These are phyloP conservation scores for Condylostylus longicornis DNA, from an alignment of 1,140 invertebrate genomes.

Conservation along the genomic window DNA sequence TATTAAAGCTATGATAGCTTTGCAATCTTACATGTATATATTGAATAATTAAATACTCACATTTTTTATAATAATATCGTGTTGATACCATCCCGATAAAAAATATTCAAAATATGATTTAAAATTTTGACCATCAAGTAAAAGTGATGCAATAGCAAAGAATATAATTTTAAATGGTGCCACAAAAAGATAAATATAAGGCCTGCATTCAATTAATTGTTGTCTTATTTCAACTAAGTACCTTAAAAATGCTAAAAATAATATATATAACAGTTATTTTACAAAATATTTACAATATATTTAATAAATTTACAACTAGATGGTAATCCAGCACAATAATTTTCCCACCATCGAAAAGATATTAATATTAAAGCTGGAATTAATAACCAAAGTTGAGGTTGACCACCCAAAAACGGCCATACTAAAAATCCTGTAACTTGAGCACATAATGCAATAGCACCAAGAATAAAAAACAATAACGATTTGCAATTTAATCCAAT, in stretches of 20 bases:
- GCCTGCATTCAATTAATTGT: constrained; percentile 6
- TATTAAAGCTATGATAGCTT: constrained; percentile 8
- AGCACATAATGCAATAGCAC: constrained; percentile 37
- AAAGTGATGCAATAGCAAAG: constrained; percentile 42
- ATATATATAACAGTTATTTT: not conserved
- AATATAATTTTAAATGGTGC: constrained; percentile 48
- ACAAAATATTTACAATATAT: not conserved
- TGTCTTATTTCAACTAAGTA: too few species aligned
- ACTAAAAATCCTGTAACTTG: constrained; percentile 48
- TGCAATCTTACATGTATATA: constrained; percentile 4
- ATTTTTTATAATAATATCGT: constrained; percentile 41
- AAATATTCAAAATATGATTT: constrained; percentile 38
- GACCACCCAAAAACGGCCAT: constrained; percentile 42
- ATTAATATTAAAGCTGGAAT: constrained; percentile 50
- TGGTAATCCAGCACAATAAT: constrained; percentile 43
- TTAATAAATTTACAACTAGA: constrained; percentile 24
- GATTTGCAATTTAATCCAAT: constrained; percentile 20
- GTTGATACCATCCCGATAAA: constrained; percentile 34
- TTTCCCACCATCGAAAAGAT: constrained; percentile 76
- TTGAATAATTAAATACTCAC: constrained; percentile 22
- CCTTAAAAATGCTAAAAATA: too few species aligned
- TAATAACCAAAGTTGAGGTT: constrained; percentile 40
- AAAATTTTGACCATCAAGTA: constrained; percentile 39
- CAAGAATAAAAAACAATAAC: constrained; percentile 11
- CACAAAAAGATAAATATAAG: constrained; percentile 52